Percentiles rank a stretch among this genome's conserved stretches.
Evolutionary conservation across 2,888 invertebrate species (phyloP).

Genomic region (Pyrochroa serraticornis): DNA sequence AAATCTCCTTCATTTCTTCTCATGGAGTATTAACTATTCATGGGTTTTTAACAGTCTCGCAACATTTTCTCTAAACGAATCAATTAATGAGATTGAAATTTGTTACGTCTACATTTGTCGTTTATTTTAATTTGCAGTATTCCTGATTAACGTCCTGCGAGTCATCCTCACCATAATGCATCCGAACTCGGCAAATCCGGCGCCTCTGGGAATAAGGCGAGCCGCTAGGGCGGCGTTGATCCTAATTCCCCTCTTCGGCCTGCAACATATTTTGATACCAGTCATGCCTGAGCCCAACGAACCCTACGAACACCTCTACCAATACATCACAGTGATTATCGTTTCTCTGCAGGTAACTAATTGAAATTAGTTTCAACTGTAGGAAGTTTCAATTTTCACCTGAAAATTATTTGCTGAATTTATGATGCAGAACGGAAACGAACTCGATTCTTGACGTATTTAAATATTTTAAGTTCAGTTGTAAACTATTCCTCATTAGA

Average conservation of each 20-base stretch:
- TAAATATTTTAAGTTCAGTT: neutral
- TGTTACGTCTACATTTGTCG: conserved; percentile 11
- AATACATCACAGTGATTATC: conserved; percentile 69
- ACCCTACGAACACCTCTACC: conserved; percentile 66
- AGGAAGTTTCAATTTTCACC: neutral
- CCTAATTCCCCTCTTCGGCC: conserved; percentile 76
- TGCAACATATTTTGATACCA: conserved; percentile 75
- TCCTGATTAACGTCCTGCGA: conserved; percentile 70
- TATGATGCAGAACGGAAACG: no score
- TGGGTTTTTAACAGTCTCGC: no score
- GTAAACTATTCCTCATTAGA: neutral
- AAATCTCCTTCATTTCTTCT: no score
- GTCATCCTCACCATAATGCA: conserved; percentile 69
- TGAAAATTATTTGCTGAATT: no score
- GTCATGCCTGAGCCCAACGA: conserved; percentile 67
- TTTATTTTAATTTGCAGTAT: conserved; percentile 59
- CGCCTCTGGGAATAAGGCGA: conserved; percentile 65
- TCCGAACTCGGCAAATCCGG: conserved; percentile 66
- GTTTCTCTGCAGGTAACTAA: conserved; percentile 71
- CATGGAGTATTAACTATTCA: no score
- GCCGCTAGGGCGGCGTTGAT: conserved; percentile 75
- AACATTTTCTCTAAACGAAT: neutral
- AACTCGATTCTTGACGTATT: neutral
- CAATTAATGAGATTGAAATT: neutral
- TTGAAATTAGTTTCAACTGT: neutral